phyloP scores from a whole-genome alignment of 1,140 invertebrate genomes.

The Laupala kohalensis region DNA sequence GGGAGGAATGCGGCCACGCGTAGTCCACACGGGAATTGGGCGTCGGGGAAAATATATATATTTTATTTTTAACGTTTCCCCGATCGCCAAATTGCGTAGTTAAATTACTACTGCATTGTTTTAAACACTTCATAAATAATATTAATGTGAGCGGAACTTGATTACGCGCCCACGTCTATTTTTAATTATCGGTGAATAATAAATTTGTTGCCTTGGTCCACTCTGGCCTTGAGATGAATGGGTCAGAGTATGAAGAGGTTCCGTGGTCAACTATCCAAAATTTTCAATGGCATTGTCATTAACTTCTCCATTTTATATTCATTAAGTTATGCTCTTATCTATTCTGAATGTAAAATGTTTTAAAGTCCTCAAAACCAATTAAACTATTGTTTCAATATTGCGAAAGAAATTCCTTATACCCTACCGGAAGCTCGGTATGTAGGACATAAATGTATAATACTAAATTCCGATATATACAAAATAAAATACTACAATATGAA shows the following conservation, averaged over 20 bases:
- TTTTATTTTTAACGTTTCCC: background rate
- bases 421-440: too few relatives aligned
- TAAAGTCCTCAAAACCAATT: too few relatives aligned
- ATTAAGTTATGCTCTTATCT: too few relatives aligned
- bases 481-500: too few relatives aligned
- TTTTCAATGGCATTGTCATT: too few relatives aligned
- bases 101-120: background rate
- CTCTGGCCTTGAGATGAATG: background rate
- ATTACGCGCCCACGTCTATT: background rate
- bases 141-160: background rate
- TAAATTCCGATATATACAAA: too few relatives aligned
- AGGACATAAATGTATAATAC: too few relatives aligned
- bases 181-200: background rate
- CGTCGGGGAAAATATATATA: slow-evolving; percentile 1
- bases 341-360: too few relatives aligned
- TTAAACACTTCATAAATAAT: background rate
- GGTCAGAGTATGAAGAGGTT: background rate
- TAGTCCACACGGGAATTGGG: slow-evolving; percentile 1
- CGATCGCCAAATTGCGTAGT: background rate
- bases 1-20: background rate
- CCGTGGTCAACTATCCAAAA: too few relatives aligned
- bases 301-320: too few relatives aligned
- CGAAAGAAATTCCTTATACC: too few relatives aligned
- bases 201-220: background rate
- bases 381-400: too few relatives aligned